phyloP scores from a whole-genome alignment of 2,888 invertebrate genomes.

The Dysmachus trigonus region DNA sequence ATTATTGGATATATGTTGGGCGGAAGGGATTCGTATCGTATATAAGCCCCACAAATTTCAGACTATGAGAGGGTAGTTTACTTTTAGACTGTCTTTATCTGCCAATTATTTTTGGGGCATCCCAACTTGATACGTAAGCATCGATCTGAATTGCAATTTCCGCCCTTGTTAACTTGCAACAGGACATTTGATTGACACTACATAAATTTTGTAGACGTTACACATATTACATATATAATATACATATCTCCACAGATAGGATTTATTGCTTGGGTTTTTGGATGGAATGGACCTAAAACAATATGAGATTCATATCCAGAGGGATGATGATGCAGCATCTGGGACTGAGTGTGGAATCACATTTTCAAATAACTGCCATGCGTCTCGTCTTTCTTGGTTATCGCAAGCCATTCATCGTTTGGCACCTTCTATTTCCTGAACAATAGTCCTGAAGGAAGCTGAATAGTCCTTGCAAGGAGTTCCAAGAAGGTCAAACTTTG shows the following conservation, averaged over 20 bases:
- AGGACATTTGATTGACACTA: slow-evolving; percentile 23
- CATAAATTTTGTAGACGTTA: slow-evolving; percentile 6
- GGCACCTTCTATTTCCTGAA: neutral
- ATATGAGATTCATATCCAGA: neutral
- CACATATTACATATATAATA: too few species aligned
- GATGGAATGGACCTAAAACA: neutral
- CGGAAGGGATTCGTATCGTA: too few species aligned
- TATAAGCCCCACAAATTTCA: neutral
- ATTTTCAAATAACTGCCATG: neutral
- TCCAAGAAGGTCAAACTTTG: neutral
- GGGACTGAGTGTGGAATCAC: neutral
- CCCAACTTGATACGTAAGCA: neutral
- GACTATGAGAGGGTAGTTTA: neutral
- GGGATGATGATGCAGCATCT: neutral
- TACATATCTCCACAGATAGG: neutral
- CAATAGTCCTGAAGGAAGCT: neutral
- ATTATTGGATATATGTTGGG: neutral
- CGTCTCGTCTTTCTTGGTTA: neutral
- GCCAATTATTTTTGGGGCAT: neutral
- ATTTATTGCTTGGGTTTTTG: neutral
- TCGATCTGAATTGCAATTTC: slow-evolving; percentile 11
- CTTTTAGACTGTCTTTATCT: neutral
- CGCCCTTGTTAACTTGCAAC: neutral
- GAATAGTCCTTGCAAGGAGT: neutral
- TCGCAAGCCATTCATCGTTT: neutral